Evolutionary conservation across 1,140 invertebrate species (phyloP), one percentile per base, ranked within the genome.

Genomic region (Hypothenemus hampei): DNA sequence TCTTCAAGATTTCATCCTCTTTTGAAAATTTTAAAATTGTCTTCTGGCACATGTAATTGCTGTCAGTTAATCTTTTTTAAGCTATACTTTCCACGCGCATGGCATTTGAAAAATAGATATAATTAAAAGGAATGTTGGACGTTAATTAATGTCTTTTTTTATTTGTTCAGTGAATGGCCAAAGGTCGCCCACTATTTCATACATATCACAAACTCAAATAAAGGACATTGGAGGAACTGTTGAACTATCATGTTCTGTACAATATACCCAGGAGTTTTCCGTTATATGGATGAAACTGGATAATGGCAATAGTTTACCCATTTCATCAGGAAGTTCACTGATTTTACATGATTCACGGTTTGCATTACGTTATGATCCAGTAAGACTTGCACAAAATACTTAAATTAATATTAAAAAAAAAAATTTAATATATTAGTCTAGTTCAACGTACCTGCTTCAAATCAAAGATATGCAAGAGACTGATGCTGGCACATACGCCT

Each of bases 391-490:
- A n/a, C n/a, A n/a, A n/a, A n/a, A n/a, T 6, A 29, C 5, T 29
- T 5, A 11, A 29, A 29, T 6, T 29, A 7, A 11, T 7, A 4
- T 45, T 16, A 13, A 20, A 46, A 39, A 7, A 6, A 29, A 7
- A 29, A 29, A 29, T 29, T 29, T 29, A 29, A 29, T 3, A 44
- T 58, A 60, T 47, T 26, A 69, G 63, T 61, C 62, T 10, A 71
- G 69, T 62, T 69, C 68, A 16, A 70, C 69, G 0, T 71, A 65
- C 47, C 66, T 60, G 5, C 69, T 74, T 48, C 69, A 90, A 82
- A 87, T 95, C n/a, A 93, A 91, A 73, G 91, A 95, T 66, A 91
- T 95, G 44, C 91, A 95, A 77, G 92, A 96, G 73, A 93, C 89
- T 0, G 92, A 96, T 71, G 89, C 89, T 0, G 92, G 90, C 18